phyloP scores from a whole-genome alignment of 2,888 invertebrate species.

The Chesias legatella region DNA sequence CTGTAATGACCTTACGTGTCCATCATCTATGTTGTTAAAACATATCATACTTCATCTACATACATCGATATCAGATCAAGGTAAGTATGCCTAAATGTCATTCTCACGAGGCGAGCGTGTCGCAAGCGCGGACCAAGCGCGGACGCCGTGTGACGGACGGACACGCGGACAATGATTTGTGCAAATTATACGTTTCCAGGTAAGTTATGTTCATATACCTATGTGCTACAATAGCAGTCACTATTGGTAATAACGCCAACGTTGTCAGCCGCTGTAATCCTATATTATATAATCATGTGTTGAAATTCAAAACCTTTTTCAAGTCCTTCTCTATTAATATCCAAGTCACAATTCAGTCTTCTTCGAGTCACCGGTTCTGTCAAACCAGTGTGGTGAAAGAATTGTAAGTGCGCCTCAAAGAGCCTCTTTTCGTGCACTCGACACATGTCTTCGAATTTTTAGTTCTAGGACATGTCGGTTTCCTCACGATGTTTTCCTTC shows the following conservation, averaged over 20 bases:
- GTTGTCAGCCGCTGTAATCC: too few relatives aligned
- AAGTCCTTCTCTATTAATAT: too few relatives aligned
- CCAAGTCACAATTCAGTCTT: too few relatives aligned
- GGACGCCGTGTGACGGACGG: conserved; percentile 10
- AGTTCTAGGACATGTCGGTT: too few relatives aligned
- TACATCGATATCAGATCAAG: conserved; percentile 9
- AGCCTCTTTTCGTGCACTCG: too few relatives aligned
- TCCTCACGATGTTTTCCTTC: too few relatives aligned
- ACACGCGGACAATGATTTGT: conserved; percentile 52
- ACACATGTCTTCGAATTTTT: too few relatives aligned
- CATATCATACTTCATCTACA: conserved; percentile 8
- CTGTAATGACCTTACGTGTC: conserved; percentile 7
- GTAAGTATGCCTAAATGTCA: conserved; percentile 13
- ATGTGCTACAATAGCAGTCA: conserved; percentile 10
- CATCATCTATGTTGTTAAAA: not conserved
- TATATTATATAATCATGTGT: too few relatives aligned
- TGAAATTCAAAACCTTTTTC: too few relatives aligned
- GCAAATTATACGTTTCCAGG: conserved; percentile 48
- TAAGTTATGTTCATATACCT: conserved; percentile 17
- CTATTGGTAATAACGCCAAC: conserved; percentile 1
- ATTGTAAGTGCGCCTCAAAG: too few relatives aligned
- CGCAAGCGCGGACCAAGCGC: conserved; percentile 10
- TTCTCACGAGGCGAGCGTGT: conserved; percentile 17
- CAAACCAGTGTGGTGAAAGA: too few relatives aligned
- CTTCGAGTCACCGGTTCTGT: too few relatives aligned